Evolutionary conservation across 2,797 vertebrate species (phyloP).

Genomic region (Peromyscus eremicus): DNA sequence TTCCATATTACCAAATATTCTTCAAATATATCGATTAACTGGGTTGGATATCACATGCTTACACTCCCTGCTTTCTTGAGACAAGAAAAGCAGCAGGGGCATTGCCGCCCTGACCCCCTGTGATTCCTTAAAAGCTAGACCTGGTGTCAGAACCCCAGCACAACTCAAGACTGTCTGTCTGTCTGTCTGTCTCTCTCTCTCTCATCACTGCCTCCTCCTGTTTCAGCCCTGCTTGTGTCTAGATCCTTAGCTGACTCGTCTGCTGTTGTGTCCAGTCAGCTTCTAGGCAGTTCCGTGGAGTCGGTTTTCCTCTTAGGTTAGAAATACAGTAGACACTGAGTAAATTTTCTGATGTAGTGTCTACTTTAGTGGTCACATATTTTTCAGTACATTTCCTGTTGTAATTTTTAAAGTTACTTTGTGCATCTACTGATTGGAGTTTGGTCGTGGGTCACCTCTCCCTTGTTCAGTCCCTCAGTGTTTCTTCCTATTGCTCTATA

Average conservation of each 20-base stretch:
- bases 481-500: neutral
- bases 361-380: constrained; percentile 8
- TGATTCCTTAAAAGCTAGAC: neutral
- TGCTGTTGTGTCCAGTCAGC: neutral
- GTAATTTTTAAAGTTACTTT: neutral
- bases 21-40: neutral
- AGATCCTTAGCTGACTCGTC: neutral
- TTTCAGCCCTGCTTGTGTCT: neutral
- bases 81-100: neutral
- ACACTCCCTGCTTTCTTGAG: neutral
- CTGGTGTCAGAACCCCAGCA: neutral
- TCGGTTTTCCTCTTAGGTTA: constrained; percentile 49
- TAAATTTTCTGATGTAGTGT: constrained; percentile 42
- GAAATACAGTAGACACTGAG: constrained; percentile 17
- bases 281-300: neutral
- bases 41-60: neutral
- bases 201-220: neutral
- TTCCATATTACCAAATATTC: constrained; percentile 6
- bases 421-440: neutral
- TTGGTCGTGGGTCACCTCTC: neutral
- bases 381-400: neutral
- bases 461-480: neutral
- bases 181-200: neutral
- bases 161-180: no score
- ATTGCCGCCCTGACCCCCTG: neutral